These are phyloP conservation scores for Noctua comes DNA, from an alignment of 2,888 invertebrate genomes.

Conservation along the genomic window DNA sequence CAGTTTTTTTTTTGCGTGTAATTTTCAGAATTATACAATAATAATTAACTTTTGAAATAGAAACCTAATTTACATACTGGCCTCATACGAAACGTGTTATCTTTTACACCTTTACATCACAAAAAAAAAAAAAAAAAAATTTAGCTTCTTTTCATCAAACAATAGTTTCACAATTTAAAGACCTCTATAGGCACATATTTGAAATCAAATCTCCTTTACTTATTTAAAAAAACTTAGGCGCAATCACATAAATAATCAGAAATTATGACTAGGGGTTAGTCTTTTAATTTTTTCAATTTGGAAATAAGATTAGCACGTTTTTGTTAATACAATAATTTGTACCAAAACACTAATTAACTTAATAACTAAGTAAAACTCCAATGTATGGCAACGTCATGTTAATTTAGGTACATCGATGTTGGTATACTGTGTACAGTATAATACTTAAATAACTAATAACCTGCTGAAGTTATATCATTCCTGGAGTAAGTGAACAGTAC, in stretches of 20 bases:
- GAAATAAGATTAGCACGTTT: slow-evolving; percentile 56
- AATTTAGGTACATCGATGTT: slow-evolving; percentile 68
- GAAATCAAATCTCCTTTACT: neutral
- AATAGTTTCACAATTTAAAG: slow-evolving; percentile 35
- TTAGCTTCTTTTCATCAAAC: neutral
- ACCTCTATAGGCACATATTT: neutral
- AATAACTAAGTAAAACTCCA: slow-evolving; percentile 68
- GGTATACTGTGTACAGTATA: slow-evolving; percentile 40
- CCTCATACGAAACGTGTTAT: slow-evolving; percentile 7
- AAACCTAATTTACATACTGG: slow-evolving; percentile 48
- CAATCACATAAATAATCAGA: slow-evolving; percentile 30
- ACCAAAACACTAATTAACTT: slow-evolving; percentile 56
- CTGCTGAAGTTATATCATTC: slow-evolving; percentile 21
- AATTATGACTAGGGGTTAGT: slow-evolving; percentile 81
- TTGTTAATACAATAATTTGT: slow-evolving; percentile 62
- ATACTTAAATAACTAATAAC: slow-evolving; percentile 36
- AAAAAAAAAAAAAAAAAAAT: neutral
- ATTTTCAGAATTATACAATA: slow-evolving; percentile 42
- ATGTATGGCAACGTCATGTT: slow-evolving; percentile 77
- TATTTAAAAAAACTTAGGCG: slow-evolving; percentile 2
- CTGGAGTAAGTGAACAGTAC: neutral
- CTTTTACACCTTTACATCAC: slow-evolving; percentile 5
- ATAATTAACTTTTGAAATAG: slow-evolving; percentile 49
- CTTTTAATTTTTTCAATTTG: slow-evolving; percentile 68
- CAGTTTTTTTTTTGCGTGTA: slow-evolving; percentile 22